Conservation (phyloP, 2,113 vertebrate genomes). For the Melospiza melodia region DNA sequence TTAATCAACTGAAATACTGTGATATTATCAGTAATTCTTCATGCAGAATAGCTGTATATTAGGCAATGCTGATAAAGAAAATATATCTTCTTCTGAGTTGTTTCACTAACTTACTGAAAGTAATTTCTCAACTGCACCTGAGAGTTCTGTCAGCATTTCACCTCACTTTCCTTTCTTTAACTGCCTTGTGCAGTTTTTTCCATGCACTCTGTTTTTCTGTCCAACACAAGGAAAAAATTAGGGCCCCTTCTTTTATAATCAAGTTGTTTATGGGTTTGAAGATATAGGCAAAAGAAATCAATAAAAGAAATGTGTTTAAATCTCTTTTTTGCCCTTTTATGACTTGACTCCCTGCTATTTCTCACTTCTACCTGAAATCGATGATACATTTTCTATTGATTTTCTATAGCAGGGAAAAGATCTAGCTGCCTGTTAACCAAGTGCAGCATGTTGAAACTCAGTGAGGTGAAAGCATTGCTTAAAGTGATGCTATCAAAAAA, state of each 20-base stretch:
- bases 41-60: not conserved
- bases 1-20: not conserved
- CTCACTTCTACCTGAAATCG: constrained; percentile 15
- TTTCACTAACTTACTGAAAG: not conserved
- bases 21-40: not conserved
- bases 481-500: not conserved
- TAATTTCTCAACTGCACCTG: not conserved
- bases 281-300: not conserved
- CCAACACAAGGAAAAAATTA: not conserved
- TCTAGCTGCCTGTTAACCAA: not conserved
- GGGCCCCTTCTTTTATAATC: not conserved
- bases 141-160: not conserved
- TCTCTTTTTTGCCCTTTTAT: not conserved
- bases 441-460: not conserved
- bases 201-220: not conserved
- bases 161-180: not conserved
- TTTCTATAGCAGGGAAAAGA: not conserved
- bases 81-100: not conserved
- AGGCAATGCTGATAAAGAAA: not conserved
- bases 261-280: not conserved
- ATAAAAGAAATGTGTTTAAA: constrained; percentile 21
- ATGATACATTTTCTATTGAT: constrained; percentile 17
- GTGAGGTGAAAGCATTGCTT: not conserved
- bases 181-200: not conserved
- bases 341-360: not conserved